These are phyloP conservation scores for Artemia franciscana DNA, from an alignment of 1,140 invertebrate genomes.

Conservation along the genomic window DNA sequence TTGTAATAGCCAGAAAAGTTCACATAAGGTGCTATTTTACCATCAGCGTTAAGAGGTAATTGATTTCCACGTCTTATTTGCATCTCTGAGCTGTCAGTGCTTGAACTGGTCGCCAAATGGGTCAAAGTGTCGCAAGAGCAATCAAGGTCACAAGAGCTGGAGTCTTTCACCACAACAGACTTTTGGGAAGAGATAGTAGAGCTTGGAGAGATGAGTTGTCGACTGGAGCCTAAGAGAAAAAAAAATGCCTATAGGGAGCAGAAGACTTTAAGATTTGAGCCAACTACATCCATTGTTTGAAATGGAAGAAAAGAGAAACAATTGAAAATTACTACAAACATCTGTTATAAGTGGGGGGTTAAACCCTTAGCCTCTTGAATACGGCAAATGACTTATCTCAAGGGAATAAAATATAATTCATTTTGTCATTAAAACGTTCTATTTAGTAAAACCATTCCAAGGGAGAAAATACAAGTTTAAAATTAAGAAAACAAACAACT, in stretches of 20 bases:
- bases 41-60: constrained; percentile 28
- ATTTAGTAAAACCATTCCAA: too few relatives aligned
- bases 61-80: constrained; percentile 14
- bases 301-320: too few relatives aligned
- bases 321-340: too few relatives aligned
- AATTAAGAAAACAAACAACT: too few relatives aligned
- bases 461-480: too few relatives aligned
- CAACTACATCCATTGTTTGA: too few relatives aligned
- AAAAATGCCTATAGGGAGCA: not conserved
- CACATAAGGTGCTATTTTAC: constrained; percentile 50
- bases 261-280: too few relatives aligned
- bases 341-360: too few relatives aligned
- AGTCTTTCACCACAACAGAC: not conserved
- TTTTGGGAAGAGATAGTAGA: not conserved
- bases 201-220: not conserved
- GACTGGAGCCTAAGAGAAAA: not conserved
- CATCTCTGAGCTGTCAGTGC: constrained; percentile 12
- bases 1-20: constrained; percentile 59
- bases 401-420: too few relatives aligned
- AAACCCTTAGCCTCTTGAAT: too few relatives aligned
- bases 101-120: not conserved
- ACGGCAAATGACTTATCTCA: too few relatives aligned
- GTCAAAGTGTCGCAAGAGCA: not conserved
- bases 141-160: not conserved
- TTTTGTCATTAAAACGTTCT: too few relatives aligned